These are phyloP conservation scores for Synanthedon tipuliformis DNA, from an alignment of 2,888 invertebrate genomes.

Conservation along the genomic window DNA sequence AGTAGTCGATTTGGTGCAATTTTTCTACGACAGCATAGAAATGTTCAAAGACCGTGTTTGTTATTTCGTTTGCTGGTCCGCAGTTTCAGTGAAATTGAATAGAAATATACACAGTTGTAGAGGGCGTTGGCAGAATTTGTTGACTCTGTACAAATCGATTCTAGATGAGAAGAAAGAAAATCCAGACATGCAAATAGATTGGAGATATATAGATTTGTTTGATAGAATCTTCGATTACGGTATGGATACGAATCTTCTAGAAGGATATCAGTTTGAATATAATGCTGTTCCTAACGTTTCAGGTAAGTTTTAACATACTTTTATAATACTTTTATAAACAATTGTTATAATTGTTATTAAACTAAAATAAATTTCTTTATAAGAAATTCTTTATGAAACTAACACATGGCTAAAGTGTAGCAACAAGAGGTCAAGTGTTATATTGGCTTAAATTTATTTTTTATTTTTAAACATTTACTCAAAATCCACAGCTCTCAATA, in stretches of 20 bases:
- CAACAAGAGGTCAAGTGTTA: too few relatives aligned
- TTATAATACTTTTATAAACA: too few relatives aligned
- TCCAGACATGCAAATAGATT: constrained; percentile 52
- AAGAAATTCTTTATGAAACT: too few relatives aligned
- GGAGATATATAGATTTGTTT: constrained; percentile 57
- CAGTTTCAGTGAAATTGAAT: constrained; percentile 28
- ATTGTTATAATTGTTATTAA: not conserved
- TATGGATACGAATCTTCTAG: constrained; percentile 41
- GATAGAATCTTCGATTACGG: constrained; percentile 61
- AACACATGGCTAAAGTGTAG: too few relatives aligned
- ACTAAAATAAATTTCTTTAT: not conserved
- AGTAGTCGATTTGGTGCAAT: constrained; percentile 41
- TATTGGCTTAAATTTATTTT: too few relatives aligned
- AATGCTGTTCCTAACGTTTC: not conserved
- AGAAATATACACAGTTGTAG: constrained; percentile 25
- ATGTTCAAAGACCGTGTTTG: constrained; percentile 49
- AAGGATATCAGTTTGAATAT: constrained; percentile 12
- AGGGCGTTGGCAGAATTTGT: constrained; percentile 42
- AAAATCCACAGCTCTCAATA: too few relatives aligned
- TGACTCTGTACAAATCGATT: constrained; percentile 35
- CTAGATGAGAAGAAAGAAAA: constrained; percentile 52
- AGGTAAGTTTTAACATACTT: too few relatives aligned
- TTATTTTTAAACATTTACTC: too few relatives aligned
- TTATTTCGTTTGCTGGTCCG: constrained; percentile 49
- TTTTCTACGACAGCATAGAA: constrained; percentile 41